Percentiles rank a stretch among this genome's conserved stretches.
These are phyloP conservation scores for Macropodus opercularis DNA, from an alignment of 2,797 vertebrate species.

Conservation along the genomic window DNA sequence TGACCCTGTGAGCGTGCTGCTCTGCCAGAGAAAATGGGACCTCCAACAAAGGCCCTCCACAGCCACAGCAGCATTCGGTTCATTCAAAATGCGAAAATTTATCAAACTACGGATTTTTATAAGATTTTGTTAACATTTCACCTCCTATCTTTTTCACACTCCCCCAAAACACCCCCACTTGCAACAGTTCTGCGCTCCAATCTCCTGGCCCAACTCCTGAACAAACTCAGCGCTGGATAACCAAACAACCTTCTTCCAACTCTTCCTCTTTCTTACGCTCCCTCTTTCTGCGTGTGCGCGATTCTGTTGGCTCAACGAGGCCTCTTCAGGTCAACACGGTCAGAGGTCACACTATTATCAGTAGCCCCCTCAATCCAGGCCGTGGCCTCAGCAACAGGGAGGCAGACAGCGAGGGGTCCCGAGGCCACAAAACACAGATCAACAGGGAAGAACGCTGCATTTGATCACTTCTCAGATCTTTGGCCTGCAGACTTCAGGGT, in stretches of 20 bases:
- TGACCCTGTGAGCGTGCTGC: conserved; percentile 82
- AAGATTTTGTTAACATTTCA: conserved; percentile 85
- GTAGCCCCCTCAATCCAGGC: conserved; percentile 58
- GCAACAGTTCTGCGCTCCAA: conserved; percentile 52
- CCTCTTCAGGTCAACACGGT: conserved; percentile 55
- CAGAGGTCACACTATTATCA: conserved; percentile 71
- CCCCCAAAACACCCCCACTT: conserved; percentile 50
- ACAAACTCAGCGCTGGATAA: conserved; percentile 60
- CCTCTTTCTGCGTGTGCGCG: conserved; percentile 20
- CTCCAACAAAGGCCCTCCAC: conserved; percentile 81
- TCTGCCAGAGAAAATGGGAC: conserved; percentile 80
- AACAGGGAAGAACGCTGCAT: conserved; percentile 62
- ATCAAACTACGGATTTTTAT: conserved; percentile 80
- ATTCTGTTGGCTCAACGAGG: conserved; percentile 71
- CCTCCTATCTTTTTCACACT: conserved; percentile 78
- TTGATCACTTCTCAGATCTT: conserved; percentile 72
- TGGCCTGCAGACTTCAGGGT: conserved; percentile 65
- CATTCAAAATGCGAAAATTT: conserved; percentile 80
- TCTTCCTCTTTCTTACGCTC: conserved; percentile 31
- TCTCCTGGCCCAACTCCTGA: conserved; percentile 53
- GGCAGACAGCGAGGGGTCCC: conserved; percentile 26
- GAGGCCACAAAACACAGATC: conserved; percentile 61
- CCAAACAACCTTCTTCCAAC: conserved; percentile 69
- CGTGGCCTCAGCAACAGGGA: conserved; percentile 47
- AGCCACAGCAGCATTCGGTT: conserved; percentile 70